Conservation (phyloP, 2,797 vertebrate genomes). For the Sphenopsis melanotis region DNA sequence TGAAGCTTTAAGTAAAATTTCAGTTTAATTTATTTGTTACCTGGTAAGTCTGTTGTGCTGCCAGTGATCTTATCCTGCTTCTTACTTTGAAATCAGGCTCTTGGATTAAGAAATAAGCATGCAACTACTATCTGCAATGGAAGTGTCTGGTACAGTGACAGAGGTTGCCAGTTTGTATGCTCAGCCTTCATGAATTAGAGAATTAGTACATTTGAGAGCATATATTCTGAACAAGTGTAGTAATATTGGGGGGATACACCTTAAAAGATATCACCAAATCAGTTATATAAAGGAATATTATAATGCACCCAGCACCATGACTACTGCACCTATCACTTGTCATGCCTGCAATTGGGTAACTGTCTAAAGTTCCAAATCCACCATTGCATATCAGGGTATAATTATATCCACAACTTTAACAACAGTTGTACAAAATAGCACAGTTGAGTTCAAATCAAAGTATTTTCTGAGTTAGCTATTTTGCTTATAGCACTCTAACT, state of each 20-base stretch:
- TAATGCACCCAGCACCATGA: neutral
- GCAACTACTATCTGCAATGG: neutral
- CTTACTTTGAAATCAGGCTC: neutral
- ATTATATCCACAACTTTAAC: neutral
- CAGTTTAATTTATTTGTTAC: neutral
- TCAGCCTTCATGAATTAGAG: neutral
- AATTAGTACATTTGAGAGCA: neutral
- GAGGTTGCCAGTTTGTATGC: neutral
- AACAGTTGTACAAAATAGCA: neutral
- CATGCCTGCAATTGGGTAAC: neutral
- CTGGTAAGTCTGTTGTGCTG: neutral
- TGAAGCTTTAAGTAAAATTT: neutral
- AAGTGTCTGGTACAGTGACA: neutral
- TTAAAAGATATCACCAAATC: neutral
- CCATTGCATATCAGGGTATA: neutral
- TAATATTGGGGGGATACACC: rapidly evolving
- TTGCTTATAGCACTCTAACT: neutral
- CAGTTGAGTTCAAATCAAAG: neutral
- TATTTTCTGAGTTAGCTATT: neutral
- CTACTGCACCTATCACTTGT: neutral
- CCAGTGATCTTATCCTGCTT: neutral
- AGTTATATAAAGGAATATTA: neutral
- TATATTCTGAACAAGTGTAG: neutral
- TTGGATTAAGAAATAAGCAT: neutral
- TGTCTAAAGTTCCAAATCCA: neutral